Conservation (phyloP, 2,113 vertebrate species). For the Gobiocypris rarus region DNA sequence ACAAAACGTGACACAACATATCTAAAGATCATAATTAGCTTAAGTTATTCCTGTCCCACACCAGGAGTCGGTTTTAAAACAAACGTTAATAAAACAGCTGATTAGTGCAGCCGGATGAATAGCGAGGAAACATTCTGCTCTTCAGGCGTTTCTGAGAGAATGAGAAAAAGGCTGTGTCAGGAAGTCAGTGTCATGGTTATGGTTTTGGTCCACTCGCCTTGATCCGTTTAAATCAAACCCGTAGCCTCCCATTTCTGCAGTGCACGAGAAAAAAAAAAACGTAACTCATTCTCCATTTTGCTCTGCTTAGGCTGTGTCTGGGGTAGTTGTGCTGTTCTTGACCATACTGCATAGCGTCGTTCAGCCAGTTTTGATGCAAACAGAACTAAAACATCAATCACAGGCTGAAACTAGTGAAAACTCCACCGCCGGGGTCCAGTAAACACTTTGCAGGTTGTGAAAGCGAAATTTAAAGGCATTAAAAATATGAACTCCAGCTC, state of each 20-base stretch:
- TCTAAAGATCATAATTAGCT: constrained; percentile 27
- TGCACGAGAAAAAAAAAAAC: constrained; percentile 14
- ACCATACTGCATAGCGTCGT: constrained; percentile 29
- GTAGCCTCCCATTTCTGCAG: constrained; percentile 12
- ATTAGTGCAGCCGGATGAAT: constrained; percentile 30
- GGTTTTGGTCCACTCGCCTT: constrained; percentile 29
- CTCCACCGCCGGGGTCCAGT: neutral
- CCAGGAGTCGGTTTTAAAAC: constrained; percentile 4
- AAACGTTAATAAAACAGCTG: constrained; percentile 17
- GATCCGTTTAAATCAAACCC: constrained; percentile 43
- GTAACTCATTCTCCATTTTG: neutral
- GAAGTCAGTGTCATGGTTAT: constrained; percentile 17
- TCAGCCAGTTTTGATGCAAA: constrained; percentile 31
- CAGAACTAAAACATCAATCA: neutral
- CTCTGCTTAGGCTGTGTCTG: constrained; percentile 5
- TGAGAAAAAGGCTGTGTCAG: constrained; percentile 34
- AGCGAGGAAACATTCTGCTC: constrained; percentile 1
- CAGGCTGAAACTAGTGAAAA: neutral
- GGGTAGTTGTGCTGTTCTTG: constrained; percentile 38
- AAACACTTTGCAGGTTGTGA: constrained; percentile 1
- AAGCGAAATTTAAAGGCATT: constrained; percentile 6
- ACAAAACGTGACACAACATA: constrained; percentile 39
- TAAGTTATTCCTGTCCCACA: constrained; percentile 12
- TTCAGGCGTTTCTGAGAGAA: constrained; percentile 18
- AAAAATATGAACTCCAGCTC: neutral